Evolutionary conservation across 1,140 invertebrate genomes (phyloP).

Genomic region (Paraescarpia echinospica): DNA sequence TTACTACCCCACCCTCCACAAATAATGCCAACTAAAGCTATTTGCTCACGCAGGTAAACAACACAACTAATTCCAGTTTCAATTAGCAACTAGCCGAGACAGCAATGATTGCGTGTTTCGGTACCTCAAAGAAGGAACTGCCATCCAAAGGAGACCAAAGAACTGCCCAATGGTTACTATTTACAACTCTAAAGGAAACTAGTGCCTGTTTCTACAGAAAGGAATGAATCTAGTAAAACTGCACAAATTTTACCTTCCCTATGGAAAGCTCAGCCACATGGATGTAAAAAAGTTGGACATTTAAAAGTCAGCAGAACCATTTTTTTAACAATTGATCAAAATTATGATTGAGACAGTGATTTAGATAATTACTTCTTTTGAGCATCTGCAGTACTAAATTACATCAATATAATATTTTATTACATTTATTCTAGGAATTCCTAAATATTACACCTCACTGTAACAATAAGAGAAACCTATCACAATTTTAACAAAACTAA

Average conservation of each 20-base stretch:
- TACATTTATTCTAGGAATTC: too few relatives aligned
- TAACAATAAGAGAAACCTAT: too few relatives aligned
- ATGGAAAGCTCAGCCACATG: not conserved
- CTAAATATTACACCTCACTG: too few relatives aligned
- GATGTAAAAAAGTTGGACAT: too few relatives aligned
- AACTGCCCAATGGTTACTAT: not conserved
- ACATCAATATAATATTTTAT: too few relatives aligned
- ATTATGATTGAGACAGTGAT: too few relatives aligned
- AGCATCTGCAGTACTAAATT: too few relatives aligned
- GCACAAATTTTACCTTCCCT: not conserved
- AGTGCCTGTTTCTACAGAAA: not conserved
- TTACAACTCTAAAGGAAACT: not conserved
- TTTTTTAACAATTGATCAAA: too few relatives aligned
- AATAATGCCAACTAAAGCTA: not conserved
- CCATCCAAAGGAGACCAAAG: not conserved
- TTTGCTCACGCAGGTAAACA: not conserved
- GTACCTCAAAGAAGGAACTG: not conserved
- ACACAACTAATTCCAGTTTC: not conserved
- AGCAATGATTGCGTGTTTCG: not conserved
- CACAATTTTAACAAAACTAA: too few relatives aligned
- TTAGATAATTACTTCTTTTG: too few relatives aligned
- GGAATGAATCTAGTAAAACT: not conserved
- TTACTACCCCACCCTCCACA: not conserved
- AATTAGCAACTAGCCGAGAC: not conserved
- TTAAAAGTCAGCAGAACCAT: too few relatives aligned